phyloP scores from a whole-genome alignment of 2,888 invertebrate species.

The Dynastes tityus region DNA sequence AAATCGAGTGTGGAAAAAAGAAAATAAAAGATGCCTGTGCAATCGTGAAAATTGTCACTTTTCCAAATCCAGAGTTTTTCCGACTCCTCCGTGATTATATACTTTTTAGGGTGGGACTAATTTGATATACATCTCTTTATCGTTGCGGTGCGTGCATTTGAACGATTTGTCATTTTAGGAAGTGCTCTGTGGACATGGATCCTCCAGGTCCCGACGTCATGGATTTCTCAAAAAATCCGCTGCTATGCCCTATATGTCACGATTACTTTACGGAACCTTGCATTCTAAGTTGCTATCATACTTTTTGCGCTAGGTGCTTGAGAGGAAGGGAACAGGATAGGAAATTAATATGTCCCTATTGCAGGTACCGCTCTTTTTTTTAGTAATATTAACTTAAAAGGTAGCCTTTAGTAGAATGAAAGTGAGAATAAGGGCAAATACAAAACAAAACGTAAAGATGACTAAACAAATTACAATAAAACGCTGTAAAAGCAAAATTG shows the following conservation, averaged over 20 bases:
- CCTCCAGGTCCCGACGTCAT: constrained; percentile 66
- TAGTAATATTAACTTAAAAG: background rate
- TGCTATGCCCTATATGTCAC: constrained; percentile 79
- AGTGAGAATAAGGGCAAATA: background rate
- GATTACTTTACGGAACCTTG: constrained; percentile 81
- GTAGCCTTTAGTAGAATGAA: background rate
- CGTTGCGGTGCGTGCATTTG: background rate
- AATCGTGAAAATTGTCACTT: constrained; percentile 30
- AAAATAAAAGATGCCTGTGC: constrained; percentile 44
- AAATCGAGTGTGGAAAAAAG: constrained; percentile 26
- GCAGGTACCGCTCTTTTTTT: constrained; percentile 72
- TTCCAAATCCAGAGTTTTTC: constrained; percentile 26
- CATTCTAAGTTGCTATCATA: constrained; percentile 80
- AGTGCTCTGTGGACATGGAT: constrained; percentile 65
- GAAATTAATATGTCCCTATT: constrained; percentile 78
- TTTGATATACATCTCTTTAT: background rate
- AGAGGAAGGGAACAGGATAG: constrained; percentile 76
- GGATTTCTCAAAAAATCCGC: constrained; percentile 73
- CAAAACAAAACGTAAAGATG: too few species aligned
- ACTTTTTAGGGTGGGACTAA: constrained; percentile 38
- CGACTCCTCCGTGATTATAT: constrained; percentile 41
- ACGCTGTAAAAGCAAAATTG: too few species aligned
- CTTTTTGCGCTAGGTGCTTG: constrained; percentile 80
- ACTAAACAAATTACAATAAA: too few species aligned
- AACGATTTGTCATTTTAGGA: constrained; percentile 51